phyloP scores from a whole-genome alignment of 2,888 invertebrate genomes.

The Hesperia comma region DNA sequence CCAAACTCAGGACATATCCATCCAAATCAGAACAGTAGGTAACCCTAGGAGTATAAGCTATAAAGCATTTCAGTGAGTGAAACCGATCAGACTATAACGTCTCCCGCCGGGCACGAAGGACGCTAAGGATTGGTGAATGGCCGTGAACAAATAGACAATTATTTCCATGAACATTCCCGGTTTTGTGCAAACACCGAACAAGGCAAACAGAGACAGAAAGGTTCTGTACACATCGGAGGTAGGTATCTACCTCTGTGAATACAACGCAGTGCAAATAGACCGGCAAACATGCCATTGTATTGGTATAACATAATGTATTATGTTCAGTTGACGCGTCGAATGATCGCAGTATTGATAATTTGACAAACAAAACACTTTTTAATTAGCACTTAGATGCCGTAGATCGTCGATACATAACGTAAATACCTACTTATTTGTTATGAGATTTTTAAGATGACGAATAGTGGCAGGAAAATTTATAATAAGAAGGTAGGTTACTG shows the following conservation, averaged over 20 bases:
- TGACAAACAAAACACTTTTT: constrained; percentile 1
- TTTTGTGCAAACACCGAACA: constrained; percentile 68
- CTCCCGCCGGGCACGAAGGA: constrained; percentile 53
- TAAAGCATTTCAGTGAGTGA: constrained; percentile 55
- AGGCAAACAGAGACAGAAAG: constrained; percentile 60
- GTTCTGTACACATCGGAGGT: constrained; percentile 60
- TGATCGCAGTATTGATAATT: constrained; percentile 30
- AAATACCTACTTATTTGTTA: no score
- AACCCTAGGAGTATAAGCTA: constrained; percentile 13
- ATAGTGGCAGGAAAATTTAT: no score
- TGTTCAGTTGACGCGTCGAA: constrained; percentile 40
- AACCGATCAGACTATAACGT: constrained; percentile 47
- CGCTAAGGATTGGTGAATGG: constrained; percentile 67
- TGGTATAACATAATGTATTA: constrained; percentile 49
- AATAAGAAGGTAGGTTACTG: no score
- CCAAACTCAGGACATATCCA: no score
- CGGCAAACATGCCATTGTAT: constrained; percentile 57
- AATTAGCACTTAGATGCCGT: not conserved
- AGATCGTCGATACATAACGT: not conserved
- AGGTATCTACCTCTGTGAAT: constrained; percentile 56
- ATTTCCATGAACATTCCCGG: constrained; percentile 63
- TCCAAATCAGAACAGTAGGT: no score
- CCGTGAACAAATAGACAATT: constrained; percentile 72
- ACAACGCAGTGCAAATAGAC: constrained; percentile 56
- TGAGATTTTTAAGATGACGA: no score